Conservation (phyloP, 1,140 invertebrate species). For the Hyphantria cunea region DNA sequence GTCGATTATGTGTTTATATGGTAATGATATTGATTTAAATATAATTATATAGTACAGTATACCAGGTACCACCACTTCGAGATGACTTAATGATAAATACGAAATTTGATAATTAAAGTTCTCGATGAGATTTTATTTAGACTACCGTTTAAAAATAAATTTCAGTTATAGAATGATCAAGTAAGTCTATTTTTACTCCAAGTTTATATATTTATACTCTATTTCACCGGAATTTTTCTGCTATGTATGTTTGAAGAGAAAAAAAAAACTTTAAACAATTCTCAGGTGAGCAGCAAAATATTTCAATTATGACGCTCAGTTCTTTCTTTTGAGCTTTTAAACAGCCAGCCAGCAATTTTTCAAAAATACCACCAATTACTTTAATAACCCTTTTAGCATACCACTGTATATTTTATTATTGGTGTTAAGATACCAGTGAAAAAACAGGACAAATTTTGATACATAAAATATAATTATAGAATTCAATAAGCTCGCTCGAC, state of each 20-base stretch:
- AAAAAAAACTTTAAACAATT: no score
- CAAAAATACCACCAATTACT: slow-evolving; percentile 1
- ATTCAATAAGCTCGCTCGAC: slow-evolving; percentile 43
- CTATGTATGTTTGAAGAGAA: no score
- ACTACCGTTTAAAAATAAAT: no score
- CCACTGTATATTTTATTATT: slow-evolving; percentile 23
- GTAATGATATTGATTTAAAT: slow-evolving; percentile 3
- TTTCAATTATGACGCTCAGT: neutral
- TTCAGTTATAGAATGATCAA: no score
- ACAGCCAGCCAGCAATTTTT: slow-evolving; percentile 4
- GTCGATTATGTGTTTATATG: neutral
- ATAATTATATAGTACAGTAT: neutral
- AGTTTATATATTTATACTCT: no score
- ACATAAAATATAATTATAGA: slow-evolving; percentile 40
- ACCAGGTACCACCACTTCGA: neutral
- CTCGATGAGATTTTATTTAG: no score
- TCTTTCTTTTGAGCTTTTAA: neutral
- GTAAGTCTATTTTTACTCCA: no score
- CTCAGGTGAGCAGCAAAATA: neutral
- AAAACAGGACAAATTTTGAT: slow-evolving; percentile 31
- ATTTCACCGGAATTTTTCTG: no score
- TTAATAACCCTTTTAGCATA: slow-evolving; percentile 15
- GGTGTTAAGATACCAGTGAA: slow-evolving; percentile 36
- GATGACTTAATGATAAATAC: neutral
- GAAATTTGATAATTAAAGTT: no score